These are phyloP conservation scores for Brienomyrus longianalis DNA, from an alignment of 2,113 vertebrate species.

Conservation along the genomic window DNA sequence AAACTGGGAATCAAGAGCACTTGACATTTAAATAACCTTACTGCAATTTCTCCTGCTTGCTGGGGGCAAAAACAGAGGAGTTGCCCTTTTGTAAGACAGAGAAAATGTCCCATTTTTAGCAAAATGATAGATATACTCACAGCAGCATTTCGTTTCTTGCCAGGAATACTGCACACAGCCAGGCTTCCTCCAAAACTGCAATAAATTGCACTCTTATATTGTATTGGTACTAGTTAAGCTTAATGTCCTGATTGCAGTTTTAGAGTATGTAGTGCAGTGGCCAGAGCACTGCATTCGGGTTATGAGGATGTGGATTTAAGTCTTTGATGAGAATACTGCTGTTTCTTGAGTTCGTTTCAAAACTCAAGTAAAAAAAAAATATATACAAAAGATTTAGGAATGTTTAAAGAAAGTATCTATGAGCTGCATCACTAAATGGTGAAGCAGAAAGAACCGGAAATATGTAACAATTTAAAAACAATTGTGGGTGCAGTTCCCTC, in stretches of 20 bases:
- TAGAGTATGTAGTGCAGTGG: background rate
- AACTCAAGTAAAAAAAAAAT: background rate
- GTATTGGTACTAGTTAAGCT: background rate
- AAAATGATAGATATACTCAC: background rate
- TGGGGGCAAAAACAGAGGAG: background rate
- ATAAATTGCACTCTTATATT: constrained; percentile 1
- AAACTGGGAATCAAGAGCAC: background rate
- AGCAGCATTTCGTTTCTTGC: background rate
- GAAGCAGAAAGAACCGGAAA: background rate
- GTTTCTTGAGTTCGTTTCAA: background rate
- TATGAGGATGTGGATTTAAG: background rate
- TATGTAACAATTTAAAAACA: background rate
- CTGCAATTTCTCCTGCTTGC: background rate
- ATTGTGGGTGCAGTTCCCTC: background rate
- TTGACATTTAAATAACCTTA: background rate
- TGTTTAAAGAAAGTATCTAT: background rate
- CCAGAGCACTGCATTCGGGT: background rate
- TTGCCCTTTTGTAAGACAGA: background rate
- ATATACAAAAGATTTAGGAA: background rate
- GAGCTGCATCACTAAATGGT: background rate
- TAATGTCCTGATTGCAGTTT: background rate
- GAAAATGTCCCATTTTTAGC: background rate
- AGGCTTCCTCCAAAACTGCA: background rate
- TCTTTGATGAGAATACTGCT: background rate
- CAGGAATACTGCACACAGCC: background rate